phyloP scores from a whole-genome alignment of 1,140 invertebrate species.

The Drosophila murphyi region DNA sequence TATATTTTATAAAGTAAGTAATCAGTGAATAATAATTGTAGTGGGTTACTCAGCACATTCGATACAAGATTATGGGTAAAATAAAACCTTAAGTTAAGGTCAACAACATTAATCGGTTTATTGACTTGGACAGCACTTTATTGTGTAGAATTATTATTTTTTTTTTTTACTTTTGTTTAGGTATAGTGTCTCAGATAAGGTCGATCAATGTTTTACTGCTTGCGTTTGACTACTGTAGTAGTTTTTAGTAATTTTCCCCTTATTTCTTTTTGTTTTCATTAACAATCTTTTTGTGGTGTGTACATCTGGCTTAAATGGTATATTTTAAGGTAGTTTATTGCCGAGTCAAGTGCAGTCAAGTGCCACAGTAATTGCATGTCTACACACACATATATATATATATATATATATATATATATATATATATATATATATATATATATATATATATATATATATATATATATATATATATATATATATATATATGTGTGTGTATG shows the following conservation, averaged over 20 bases:
- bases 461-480: conserved; percentile 3
- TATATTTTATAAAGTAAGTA: background rate
- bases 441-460: too few species aligned
- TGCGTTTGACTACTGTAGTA: too few species aligned
- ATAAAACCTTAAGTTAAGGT: background rate
- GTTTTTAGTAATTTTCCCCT: too few species aligned
- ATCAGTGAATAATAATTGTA: background rate
- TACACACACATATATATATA: conserved; percentile 1
- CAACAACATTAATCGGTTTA: background rate
- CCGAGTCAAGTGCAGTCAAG: conserved; percentile 31
- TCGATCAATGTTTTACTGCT: background rate
- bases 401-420: conserved; percentile 6
- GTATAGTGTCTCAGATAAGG: background rate
- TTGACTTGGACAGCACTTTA: background rate
- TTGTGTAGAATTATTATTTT: too few species aligned
- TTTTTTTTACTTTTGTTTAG: background rate
- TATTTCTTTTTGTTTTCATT: background rate
- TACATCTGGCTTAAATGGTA: conserved; percentile 9
- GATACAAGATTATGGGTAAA: background rate
- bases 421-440: too few species aligned
- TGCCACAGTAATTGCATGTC: conserved; percentile 22
- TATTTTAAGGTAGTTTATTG: conserved; percentile 24
- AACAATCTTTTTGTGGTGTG: background rate
- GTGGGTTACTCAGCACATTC: background rate
- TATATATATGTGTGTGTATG: background rate